Evolutionary conservation across 2,113 vertebrate genomes (phyloP), one percentile per base, ranked within the genome.

Genomic region (Grammomys surdaster): DNA sequence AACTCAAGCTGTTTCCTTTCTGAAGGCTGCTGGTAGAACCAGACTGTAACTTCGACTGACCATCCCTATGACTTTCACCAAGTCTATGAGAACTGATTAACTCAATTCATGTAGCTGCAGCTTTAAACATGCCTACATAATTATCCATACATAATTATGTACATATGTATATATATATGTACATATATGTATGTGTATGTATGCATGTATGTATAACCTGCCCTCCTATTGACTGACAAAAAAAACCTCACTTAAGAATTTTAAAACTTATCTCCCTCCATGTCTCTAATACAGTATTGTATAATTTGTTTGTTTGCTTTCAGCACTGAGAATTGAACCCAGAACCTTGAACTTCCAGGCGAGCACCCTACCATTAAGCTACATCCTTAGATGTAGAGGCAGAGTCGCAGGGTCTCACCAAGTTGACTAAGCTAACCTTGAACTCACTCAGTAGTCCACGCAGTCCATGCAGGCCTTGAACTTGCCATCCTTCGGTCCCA

Each of bases 31-130:
- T 88, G 72, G 95, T 94, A 54, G 82, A 80, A 91, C 69, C 96
- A 93, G 95, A 95, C n/a, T 77, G 63, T 80, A 92, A 92, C 26
- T 56, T 96, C 86, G 80, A 87, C 87, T 90, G 88, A 78, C 31
- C 92, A 93, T 72, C 96, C 97, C 94, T 72, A 95, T 36, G 93
- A 93, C 95, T 91, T 97, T 84, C 19, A 46, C 51, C 96, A 88
- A 93, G 88, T 95, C 93, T 95, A n/a, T 89, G 94, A 94, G 94
- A 81, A 90, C 17, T 77, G 46, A 56, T 90, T 40, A 84, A 65
- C 78, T 91, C 58, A 91, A 82, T 28, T 96, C 88, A 90, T 70
- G 40, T 72, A 65, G 85, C 93, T 89, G 36, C 69, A 97, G 89
- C 88, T 96, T 96, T 92, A 97, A 84, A 89, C 73, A 85, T 22